A percentile compares a stretch with the other conserved stretches of the same genome.
phyloP scores from a whole-genome alignment of 2,888 invertebrate genomes.

The Nomada flava region DNA sequence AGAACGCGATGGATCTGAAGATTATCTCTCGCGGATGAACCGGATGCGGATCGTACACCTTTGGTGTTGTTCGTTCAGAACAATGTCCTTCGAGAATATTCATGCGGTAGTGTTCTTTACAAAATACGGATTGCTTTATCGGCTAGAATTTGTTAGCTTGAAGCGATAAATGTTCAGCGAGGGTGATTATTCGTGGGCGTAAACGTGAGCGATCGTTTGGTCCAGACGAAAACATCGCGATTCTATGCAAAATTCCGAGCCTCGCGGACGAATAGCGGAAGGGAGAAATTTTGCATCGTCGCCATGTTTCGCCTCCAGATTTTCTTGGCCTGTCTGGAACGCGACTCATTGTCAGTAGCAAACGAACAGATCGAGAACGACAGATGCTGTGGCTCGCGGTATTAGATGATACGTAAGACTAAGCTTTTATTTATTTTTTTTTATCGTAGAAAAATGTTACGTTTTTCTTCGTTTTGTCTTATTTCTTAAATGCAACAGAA shows the following conservation, averaged over 20 bases:
- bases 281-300: not conserved
- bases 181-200: constrained; percentile 12
- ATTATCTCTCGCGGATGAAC: constrained; percentile 23
- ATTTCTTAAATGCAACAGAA: constrained; percentile 1
- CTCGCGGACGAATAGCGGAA: not conserved
- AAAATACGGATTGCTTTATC: constrained; percentile 36
- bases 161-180: constrained; percentile 32
- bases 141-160: constrained; percentile 29
- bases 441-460: constrained; percentile 35
- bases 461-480: not conserved
- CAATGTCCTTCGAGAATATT: not conserved
- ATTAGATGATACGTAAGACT: constrained; percentile 1
- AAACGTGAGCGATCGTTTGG: constrained; percentile 40
- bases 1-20: constrained; percentile 11
- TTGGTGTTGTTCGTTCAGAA: not conserved
- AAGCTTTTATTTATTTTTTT: not conserved
- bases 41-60: not conserved
- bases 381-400: not conserved
- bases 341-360: constrained; percentile 1
- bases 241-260: not conserved
- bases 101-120: constrained; percentile 13
- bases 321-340: constrained; percentile 12
- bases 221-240: constrained; percentile 41
- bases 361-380: constrained; percentile 13
- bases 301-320: constrained; percentile 11